Evolutionary conservation across 64 coral and sea anemone species (phyloP).

Genomic region (Anthopleura sola): DNA sequence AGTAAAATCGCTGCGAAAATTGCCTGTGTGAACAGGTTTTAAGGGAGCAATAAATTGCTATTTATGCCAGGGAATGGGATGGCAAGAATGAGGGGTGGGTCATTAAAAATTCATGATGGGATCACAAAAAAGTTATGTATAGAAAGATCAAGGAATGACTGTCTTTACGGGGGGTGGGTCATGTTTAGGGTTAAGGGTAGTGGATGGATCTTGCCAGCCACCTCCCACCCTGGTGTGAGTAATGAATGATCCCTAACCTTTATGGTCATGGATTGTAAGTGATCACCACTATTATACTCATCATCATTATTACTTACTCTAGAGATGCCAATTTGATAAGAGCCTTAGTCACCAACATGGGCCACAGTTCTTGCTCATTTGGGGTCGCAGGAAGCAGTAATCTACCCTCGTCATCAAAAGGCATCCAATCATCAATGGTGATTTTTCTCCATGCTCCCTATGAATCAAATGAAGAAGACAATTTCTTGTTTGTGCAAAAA

Average conservation of each 20-base stretch:
- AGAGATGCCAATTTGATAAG: constrained; percentile 97
- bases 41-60: too few relatives aligned
- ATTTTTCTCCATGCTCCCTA: constrained; percentile 96
- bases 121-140: too few relatives aligned
- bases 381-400: constrained; percentile 69
- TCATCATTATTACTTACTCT: constrained; percentile 65
- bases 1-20: too few relatives aligned
- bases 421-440: constrained; percentile 97
- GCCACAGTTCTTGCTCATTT: constrained; percentile 91
- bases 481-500: background rate
- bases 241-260: background rate
- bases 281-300: background rate
- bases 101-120: too few relatives aligned
- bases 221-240: too few relatives aligned
- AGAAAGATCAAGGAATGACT: too few relatives aligned
- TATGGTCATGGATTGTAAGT: background rate
- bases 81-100: too few relatives aligned
- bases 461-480: background rate
- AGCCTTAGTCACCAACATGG: constrained; percentile 89
- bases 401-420: constrained; percentile 86
- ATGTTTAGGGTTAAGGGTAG: too few relatives aligned
- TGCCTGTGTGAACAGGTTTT: too few relatives aligned
- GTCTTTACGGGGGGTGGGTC: too few relatives aligned
- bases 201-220: too few relatives aligned
- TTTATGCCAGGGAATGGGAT: too few relatives aligned